Conservation (phyloP, 2,797 vertebrate genomes). For the Dermochelys coriacea region DNA sequence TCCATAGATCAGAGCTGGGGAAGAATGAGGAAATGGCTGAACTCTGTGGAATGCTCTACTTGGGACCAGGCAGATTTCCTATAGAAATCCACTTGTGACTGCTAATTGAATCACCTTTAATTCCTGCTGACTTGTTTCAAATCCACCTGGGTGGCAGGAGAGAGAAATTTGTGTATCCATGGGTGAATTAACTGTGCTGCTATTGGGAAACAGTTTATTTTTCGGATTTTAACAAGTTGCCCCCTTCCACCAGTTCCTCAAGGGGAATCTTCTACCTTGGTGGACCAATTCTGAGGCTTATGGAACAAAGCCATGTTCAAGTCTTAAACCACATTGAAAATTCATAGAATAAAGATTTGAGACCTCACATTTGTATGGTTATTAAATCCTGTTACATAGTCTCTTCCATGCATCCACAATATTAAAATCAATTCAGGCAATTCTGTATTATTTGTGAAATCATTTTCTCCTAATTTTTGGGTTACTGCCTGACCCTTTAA, state of each 20-base stretch:
- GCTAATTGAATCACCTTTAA: neutral
- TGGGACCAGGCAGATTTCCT: neutral
- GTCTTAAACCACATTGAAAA: too few species aligned
- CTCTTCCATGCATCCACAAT: too few species aligned
- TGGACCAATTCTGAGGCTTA: neutral
- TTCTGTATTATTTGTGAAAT: too few species aligned
- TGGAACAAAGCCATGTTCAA: neutral
- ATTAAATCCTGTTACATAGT: too few species aligned
- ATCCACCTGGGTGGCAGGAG: neutral
- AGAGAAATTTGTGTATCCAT: neutral
- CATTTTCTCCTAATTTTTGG: too few species aligned
- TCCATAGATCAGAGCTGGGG: neutral
- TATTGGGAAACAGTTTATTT: neutral
- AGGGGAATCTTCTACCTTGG: neutral
- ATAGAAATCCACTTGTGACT: neutral
- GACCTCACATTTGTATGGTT: too few species aligned
- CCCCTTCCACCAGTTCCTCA: neutral
- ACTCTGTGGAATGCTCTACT: neutral
- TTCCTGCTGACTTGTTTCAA: neutral
- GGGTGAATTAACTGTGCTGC: neutral
- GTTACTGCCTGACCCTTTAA: too few species aligned
- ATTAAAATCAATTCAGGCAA: too few species aligned
- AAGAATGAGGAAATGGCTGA: fast-evolving
- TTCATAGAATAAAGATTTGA: too few species aligned
- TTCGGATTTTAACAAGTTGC: neutral